Evolutionary conservation across 2,797 vertebrate species (phyloP).

Genomic region (Thaleichthys pacificus): DNA sequence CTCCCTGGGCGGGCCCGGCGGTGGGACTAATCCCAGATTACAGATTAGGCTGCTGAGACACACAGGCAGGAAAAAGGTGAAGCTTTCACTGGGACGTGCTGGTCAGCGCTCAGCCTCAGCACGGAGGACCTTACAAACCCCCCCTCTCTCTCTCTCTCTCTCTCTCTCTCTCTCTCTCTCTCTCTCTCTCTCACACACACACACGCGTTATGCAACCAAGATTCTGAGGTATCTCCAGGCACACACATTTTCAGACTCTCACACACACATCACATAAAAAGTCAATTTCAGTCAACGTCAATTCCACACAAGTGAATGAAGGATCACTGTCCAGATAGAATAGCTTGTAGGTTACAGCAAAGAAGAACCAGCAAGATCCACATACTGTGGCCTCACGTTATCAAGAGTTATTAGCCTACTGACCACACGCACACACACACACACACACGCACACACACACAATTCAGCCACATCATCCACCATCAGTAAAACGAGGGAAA

Average conservation of each 20-base stretch:
- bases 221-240: too few species aligned
- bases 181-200: too few species aligned
- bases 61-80: constrained; percentile 4
- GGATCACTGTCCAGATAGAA: too few species aligned
- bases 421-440: neutral
- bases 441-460: neutral
- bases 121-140: neutral
- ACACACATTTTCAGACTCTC: too few species aligned
- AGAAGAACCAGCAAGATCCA: neutral
- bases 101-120: neutral
- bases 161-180: too few species aligned
- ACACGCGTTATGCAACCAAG: too few species aligned
- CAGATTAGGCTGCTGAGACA: neutral
- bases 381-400: neutral
- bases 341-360: neutral
- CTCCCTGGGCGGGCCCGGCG: neutral
- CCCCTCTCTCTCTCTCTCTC: too few species aligned
- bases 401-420: neutral
- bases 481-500: constrained; percentile 40
- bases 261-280: too few species aligned
- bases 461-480: constrained; percentile 11
- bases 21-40: constrained; percentile 4
- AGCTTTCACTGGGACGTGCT: neutral
- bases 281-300: too few species aligned
- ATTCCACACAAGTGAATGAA: too few species aligned